Conservation (phyloP, 2,797 vertebrate species). For the Sebastes kiyomatsui region DNA sequence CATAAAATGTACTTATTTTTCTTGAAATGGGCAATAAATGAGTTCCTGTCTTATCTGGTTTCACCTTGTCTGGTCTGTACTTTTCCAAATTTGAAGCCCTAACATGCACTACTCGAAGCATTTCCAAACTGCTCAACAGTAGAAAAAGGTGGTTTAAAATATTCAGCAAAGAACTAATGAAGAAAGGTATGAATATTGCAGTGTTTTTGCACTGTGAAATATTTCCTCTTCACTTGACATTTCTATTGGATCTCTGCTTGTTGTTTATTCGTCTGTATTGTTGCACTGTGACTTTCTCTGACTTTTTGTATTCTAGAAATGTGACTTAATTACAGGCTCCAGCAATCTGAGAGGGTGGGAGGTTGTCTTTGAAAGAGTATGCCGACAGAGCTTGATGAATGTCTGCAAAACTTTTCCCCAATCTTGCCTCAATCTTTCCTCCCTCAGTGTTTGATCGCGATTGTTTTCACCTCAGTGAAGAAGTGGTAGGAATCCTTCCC, state of each 20-base stretch:
- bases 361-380: not conserved
- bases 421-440: not conserved
- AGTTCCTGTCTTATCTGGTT: not conserved
- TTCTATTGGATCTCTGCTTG: not conserved
- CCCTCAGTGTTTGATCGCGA: slow-evolving; percentile 91
- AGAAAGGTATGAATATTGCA: not conserved
- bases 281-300: not conserved
- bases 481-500: slow-evolving; percentile 94
- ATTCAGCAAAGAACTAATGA: not conserved
- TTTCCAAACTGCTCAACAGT: not conserved
- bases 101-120: not conserved
- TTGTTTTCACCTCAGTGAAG: slow-evolving; percentile 95
- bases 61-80: not conserved
- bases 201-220: not conserved
- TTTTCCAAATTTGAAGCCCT: not conserved
- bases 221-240: not conserved
- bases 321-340: slow-evolving; percentile 5
- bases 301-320: slow-evolving; percentile 5
- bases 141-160: not conserved
- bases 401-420: not conserved
- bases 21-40: not conserved
- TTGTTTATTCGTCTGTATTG: not conserved
- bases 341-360: not conserved
- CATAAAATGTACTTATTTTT: not conserved
- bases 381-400: not conserved